Percentiles rank a stretch among this genome's conserved stretches.
Conservation (phyloP, 2,113 vertebrate species). For the Clinocottus analis region DNA sequence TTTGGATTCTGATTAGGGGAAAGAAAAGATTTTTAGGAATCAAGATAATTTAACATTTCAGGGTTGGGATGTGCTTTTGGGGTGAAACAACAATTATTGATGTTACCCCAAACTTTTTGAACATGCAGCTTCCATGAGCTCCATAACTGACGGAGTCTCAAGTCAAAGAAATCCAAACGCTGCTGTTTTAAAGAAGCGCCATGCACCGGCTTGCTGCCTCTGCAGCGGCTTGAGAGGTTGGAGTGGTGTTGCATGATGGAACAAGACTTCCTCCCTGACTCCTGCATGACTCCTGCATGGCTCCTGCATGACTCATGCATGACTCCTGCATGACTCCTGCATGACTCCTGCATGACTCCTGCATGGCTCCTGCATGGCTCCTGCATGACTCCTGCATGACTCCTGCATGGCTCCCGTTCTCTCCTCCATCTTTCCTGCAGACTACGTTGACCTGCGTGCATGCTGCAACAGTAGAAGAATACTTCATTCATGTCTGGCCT, state of each 20-base stretch:
- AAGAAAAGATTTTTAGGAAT: no score
- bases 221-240: background rate
- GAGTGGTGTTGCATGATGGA: constrained; percentile 42
- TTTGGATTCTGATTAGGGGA: background rate
- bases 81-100: background rate
- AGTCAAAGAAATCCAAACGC: no score
- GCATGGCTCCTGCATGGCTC: constrained; percentile 57
- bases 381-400: constrained; percentile 57
- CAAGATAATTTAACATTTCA: no score
- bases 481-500: constrained; percentile 28
- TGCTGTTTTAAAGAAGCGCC: background rate
- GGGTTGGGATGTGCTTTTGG: background rate
- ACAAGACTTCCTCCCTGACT: constrained; percentile 47
- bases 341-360: constrained; percentile 58
- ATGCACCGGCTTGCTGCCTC: constrained; percentile 27
- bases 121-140: background rate
- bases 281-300: constrained; percentile 54
- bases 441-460: constrained; percentile 30
- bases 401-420: constrained; percentile 21
- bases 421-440: constrained; percentile 20
- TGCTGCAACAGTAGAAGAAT: constrained; percentile 51
- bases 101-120: background rate
- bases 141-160: background rate
- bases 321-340: constrained; percentile 58
- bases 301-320: constrained; percentile 62